Percentiles rank a stretch among this genome's conserved stretches.
Conservation (phyloP, 2,113 vertebrate species). For the Spheniscus mendiculus region DNA sequence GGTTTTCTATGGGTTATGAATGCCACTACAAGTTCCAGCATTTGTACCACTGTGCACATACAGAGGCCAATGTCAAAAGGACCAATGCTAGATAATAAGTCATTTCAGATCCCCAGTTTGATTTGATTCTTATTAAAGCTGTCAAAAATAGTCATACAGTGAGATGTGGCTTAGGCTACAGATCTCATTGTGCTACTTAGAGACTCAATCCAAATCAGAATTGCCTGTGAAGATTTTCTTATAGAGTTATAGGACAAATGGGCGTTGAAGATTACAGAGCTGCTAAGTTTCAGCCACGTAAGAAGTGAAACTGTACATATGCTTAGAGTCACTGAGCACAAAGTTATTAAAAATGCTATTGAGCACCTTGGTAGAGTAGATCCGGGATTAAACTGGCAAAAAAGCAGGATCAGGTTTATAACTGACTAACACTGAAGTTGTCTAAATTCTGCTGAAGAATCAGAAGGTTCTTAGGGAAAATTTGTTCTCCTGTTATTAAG, state of each 20-base stretch:
- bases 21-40: neutral
- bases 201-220: neutral
- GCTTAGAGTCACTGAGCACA: neutral
- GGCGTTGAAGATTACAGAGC: neutral
- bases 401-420: neutral
- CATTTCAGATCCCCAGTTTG: neutral
- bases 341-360: neutral
- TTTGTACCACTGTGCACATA: neutral
- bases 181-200: neutral
- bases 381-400: neutral
- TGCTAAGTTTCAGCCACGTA: neutral
- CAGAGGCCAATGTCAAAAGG: neutral
- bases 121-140: neutral
- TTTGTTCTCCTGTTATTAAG: neutral
- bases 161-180: neutral
- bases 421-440: neutral
- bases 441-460: neutral
- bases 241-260: neutral
- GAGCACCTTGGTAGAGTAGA: neutral
- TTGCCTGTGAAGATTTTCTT: neutral
- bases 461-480: neutral
- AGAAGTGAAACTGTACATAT: neutral
- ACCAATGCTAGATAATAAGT: neutral
- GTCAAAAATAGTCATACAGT: neutral
- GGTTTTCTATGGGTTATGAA: neutral